Evolutionary conservation across 2,113 vertebrate genomes (phyloP).

Genomic region (Gymnobelideus leadbeateri): DNA sequence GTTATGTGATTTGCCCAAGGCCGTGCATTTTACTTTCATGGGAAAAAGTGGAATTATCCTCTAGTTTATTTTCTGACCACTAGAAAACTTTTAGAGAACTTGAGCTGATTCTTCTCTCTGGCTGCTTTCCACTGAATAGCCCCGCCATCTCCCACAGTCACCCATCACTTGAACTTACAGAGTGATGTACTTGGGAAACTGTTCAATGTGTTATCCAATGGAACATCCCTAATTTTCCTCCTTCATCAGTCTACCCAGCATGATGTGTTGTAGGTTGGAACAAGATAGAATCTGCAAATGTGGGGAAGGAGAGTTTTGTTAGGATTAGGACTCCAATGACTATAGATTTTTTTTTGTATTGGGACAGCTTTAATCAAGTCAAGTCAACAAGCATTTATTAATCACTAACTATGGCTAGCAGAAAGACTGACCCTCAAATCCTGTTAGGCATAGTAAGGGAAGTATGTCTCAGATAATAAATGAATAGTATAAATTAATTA

Average conservation of each 20-base stretch:
- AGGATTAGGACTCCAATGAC: not conserved
- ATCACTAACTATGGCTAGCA: not conserved
- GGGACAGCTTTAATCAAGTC: not conserved
- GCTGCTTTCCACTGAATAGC: not conserved
- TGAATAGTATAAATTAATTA: not conserved
- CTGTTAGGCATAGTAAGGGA: not conserved
- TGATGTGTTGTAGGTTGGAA: not conserved
- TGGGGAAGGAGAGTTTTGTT: not conserved
- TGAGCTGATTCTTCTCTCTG: not conserved
- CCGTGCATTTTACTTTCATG: not conserved
- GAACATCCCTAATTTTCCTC: not conserved
- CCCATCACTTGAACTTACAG: not conserved
- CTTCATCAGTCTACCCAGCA: not conserved
- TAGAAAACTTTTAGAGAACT: not conserved
- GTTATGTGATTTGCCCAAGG: not conserved
- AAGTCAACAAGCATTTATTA: not conserved
- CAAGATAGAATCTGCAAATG: not conserved
- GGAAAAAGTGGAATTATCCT: not conserved
- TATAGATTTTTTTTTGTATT: not conserved
- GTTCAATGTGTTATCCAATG: too few relatives aligned
- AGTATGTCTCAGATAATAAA: not conserved
- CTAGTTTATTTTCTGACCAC: not conserved
- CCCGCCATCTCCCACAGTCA: too few relatives aligned
- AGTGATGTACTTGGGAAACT: fast-evolving
- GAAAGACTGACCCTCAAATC: not conserved